Base-by-base conservation (phyloP, 2,888 invertebrate genomes). In the Clivina fossor region DNA sequence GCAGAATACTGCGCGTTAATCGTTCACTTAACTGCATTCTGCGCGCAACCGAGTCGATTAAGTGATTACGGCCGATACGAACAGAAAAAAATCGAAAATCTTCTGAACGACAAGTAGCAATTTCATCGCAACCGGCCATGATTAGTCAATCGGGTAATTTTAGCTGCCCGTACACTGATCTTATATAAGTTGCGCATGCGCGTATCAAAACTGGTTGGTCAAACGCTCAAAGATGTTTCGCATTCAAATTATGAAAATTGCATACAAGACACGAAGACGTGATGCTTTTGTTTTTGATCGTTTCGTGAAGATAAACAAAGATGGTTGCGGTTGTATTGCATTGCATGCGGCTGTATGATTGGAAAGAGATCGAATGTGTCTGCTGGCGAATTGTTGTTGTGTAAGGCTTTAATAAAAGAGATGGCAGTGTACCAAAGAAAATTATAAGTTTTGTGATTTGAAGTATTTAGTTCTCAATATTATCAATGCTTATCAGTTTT, bases 191-290 rank as follows among this genome's bases (percentile, higher is more conserved):
- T n/a, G n/a, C n/a, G n/a, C n/a, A n/a, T n/a, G n/a, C n/a, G n/a
- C n/a, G n/a, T n/a, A n/a, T n/a, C n/a, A n/a, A n/a, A n/a, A n/a
- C n/a, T n/a, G n/a, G n/a, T n/a, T n/a, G n/a, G n/a, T n/a, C n/a
- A n/a, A n/a, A n/a, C n/a, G n/a, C n/a, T n/a, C n/a, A n/a, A n/a
- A n/a, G n/a, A n/a, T n/a, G n/a, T n/a, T 47, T 47, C 15, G 20
- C 47, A 47, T 47, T 47, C 35, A 47, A 47, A 47, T 47, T 47
- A 47, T 33, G 47, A 47, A 47, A 47, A 47, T 47, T 47, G 47
- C 47, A 15, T n/a, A n/a, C n/a, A n/a, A n/a, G n/a, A n/a, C n/a
- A n/a, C n/a, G n/a, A n/a, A 47, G 20, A 15, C 33, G 19, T 47
- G n/a, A n/a, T n/a, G n/a, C n/a, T n/a, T n/a, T n/a, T n/a, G n/a